A percentile compares a stretch with the other conserved stretches of the same genome.
Conservation (phyloP, 2,888 invertebrate genomes). For the Drosophila villosipedis region DNA sequence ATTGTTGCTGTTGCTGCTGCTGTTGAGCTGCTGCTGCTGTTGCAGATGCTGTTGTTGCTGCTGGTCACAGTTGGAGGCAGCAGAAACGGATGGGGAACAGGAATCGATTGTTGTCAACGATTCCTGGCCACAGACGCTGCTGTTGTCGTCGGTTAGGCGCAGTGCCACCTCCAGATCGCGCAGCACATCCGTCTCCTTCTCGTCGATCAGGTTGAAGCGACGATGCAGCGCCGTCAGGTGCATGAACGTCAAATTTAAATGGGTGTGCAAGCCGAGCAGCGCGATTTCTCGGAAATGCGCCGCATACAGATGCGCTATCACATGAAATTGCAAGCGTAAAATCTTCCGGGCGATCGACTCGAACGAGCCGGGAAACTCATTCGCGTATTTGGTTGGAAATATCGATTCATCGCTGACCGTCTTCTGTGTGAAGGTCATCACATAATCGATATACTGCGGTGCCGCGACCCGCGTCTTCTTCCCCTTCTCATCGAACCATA, state of each 20-base stretch:
- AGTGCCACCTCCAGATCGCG: slow-evolving; percentile 95
- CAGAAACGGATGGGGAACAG: slow-evolving; percentile 30
- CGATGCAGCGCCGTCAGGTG: slow-evolving; percentile 95
- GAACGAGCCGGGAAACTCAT: slow-evolving; percentile 96
- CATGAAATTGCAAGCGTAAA: slow-evolving; percentile 97
- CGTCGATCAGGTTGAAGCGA: slow-evolving; percentile 96
- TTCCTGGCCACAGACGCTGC: slow-evolving; percentile 73
- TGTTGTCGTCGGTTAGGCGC: slow-evolving; percentile 87
- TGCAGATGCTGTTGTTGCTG: slow-evolving; percentile 35
- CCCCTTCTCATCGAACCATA: slow-evolving; percentile 99
- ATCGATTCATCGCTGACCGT: slow-evolving; percentile 98
- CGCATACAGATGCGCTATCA: slow-evolving; percentile 98
- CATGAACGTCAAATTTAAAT: slow-evolving; percentile 98
- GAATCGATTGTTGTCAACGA: slow-evolving; percentile 27
- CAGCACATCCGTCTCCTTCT: slow-evolving; percentile 97
- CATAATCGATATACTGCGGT: slow-evolving; percentile 99
- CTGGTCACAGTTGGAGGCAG: slow-evolving; percentile 34
- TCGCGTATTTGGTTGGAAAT: slow-evolving; percentile 99
- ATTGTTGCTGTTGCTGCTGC: slow-evolving; percentile 59
- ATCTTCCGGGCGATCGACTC: slow-evolving; percentile 98
- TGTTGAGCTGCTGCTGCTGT: slow-evolving; percentile 53
- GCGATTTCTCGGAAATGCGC: slow-evolving; percentile 98
- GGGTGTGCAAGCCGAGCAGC: slow-evolving; percentile 96
- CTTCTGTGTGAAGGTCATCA: slow-evolving; percentile 99
- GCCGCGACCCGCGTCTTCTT: slow-evolving; percentile 98